These are phyloP conservation scores for Crematogaster levior DNA, from an alignment of 2,888 invertebrate genomes.

Conservation along the genomic window DNA sequence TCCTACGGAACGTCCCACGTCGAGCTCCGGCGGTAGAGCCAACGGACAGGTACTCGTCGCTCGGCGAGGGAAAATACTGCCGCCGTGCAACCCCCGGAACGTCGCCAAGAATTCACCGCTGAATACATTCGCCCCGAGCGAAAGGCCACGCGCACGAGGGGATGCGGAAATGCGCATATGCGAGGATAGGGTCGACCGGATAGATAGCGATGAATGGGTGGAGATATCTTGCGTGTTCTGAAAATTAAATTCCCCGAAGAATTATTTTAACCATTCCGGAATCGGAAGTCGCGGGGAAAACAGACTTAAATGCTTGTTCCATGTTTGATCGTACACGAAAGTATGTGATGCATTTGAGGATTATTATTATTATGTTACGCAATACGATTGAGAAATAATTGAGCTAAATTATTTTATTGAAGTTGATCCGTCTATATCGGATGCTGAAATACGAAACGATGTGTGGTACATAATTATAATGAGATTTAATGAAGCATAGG, in stretches of 20 bases:
- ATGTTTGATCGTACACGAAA: neutral
- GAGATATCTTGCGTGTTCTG: constrained; percentile 3
- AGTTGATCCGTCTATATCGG: neutral
- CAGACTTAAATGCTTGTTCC: neutral
- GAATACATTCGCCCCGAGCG: constrained; percentile 30
- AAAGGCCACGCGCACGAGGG: constrained; percentile 32
- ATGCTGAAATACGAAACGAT: neutral
- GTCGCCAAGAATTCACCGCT: constrained; percentile 32
- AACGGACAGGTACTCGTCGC: constrained; percentile 59
- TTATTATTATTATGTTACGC: too few species aligned
- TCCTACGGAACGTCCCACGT: constrained; percentile 68
- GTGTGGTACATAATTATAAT: neutral
- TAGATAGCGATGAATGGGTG: neutral
- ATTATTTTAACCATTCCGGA: constrained; percentile 1
- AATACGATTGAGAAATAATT: neutral
- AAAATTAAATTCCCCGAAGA: constrained; percentile 34
- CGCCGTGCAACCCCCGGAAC: constrained; percentile 32
- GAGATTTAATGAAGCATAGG: neutral
- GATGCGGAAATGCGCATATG: constrained; percentile 39
- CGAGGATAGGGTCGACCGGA: neutral
- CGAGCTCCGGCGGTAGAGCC: constrained; percentile 50
- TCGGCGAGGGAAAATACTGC: constrained; percentile 46
- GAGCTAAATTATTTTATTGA: neutral
- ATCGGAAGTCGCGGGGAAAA: neutral
- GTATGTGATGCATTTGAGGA: neutral